Base-by-base conservation (phyloP, 2,888 invertebrate species). In the Diploptera punctata region DNA sequence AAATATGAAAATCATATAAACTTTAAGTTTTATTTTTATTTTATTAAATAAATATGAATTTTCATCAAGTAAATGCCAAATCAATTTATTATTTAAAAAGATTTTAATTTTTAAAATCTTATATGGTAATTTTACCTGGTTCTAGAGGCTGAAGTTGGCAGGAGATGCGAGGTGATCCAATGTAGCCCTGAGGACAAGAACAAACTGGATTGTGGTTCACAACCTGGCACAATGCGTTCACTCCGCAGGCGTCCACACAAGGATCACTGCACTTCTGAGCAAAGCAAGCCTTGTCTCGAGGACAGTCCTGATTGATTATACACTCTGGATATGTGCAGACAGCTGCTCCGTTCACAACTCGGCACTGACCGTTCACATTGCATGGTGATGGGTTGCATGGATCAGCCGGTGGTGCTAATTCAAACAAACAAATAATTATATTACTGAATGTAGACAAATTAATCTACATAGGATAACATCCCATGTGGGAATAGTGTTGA, bases 371-470 rank as follows among this genome's bases (percentile, higher is more conserved):
- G 79, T 94, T 94, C 67, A 89, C 88, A 57, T 90, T 90, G 80
- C 95, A 96, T 0, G 95, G 95, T 52, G 93, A 93, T 73, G 94
- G 93, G 80, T 89, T 89, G 84, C 95, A 95, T n/a, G 92, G 93
- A 81, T 95, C 91, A 71, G 83, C 52, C 16, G 79, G 79, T 80
- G 81, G 83, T 68, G 80, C 85, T 84, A 85, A 31, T 65, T 26
- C 26, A 44, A 73, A 52, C n/a, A n/a, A n/a, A n/a, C n/a, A n/a
- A n/a, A n/a, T n/a, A n/a, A n/a, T n/a, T n/a, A n/a, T n/a, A n/a
- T n/a, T n/a, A n/a, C n/a, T n/a, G n/a, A n/a, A n/a, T n/a, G n/a
- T n/a, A n/a, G n/a, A n/a, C n/a, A n/a, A n/a, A n/a, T n/a, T n/a
- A n/a, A n/a, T n/a, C n/a, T n/a, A n/a, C n/a, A n/a, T n/a, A n/a